Conservation (phyloP, 2,797 vertebrate species). For the Phalanger gymnotis region DNA sequence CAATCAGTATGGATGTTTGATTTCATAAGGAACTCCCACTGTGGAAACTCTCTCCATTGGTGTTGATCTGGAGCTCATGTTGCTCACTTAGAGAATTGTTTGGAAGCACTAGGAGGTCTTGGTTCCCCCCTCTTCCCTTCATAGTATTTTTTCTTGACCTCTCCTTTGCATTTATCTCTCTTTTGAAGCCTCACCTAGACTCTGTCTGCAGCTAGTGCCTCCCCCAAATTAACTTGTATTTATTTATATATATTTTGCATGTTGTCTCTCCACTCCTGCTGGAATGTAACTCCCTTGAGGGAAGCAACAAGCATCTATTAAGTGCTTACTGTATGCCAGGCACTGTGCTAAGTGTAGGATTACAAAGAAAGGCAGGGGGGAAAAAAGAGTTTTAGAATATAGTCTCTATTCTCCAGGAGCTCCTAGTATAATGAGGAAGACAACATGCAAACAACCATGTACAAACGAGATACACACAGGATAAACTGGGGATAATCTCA, state of each 20-base stretch:
- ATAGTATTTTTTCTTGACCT: background rate
- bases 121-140: background rate
- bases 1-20: too few relatives aligned
- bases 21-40: too few relatives aligned
- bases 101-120: background rate
- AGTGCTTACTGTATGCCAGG: background rate
- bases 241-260: background rate
- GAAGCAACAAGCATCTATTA: background rate
- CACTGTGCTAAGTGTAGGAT: background rate
- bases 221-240: background rate
- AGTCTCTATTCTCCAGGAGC: background rate
- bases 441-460: background rate
- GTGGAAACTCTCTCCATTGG: background rate
- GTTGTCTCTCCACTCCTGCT: background rate
- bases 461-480: background rate
- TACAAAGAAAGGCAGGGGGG: background rate
- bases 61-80: background rate
- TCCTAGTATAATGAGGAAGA: background rate
- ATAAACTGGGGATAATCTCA: background rate
- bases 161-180: background rate
- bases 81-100: background rate
- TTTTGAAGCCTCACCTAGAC: background rate
- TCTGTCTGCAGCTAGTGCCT: background rate
- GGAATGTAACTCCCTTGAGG: background rate
- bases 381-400: background rate